Evolutionary conservation across 1,140 invertebrate genomes (phyloP), one percentile per base, ranked within the genome.

Genomic region (Ips typographus): DNA sequence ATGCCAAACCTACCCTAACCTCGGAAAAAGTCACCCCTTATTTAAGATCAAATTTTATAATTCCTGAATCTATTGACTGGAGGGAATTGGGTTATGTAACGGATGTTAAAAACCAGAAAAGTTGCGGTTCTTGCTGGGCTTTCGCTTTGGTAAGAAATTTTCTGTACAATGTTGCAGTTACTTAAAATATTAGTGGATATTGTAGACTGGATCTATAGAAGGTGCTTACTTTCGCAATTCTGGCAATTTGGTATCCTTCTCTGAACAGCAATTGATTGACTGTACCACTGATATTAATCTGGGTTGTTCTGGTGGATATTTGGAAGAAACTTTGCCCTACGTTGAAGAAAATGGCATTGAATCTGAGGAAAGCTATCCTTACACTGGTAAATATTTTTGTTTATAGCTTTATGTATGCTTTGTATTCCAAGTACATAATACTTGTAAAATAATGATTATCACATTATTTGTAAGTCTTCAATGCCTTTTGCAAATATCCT

Each of bases 221-320:
- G 96, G 93, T 40, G 96, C 98, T 81, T 91, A 97, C 80, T 96
- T 92, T 82, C 87, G 94, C 69, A 89, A 91, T 78, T 89, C 85
- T 39, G 92, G 92, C 53, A 85, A 88, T 68, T 40, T 68, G 7
- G 40, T 70, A 2, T 51, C 71, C 0, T 52, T 75, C 2, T 73
- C 72, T 49, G 73, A 75, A 63, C 71, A 73, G 68, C 67, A 75
- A 62, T 40, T 73, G 37, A 42, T 75, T 1, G 73, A 74, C 61
- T 74, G 73, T 62, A 63, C 71, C 2, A 75, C 76, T 1, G 86
- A 86, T 58, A 37, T 58, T 4, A 67, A 67, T 40, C 2, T 1
- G 6, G 70, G 74, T 60, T 70, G 69, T 44, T 44, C 68, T 40
- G 71, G 72, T 39, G 72, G 74, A 22, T 41, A 67, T 1, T 59